Conservation (phyloP, 2,888 invertebrate species). For the Hoplodrina blanda region DNA sequence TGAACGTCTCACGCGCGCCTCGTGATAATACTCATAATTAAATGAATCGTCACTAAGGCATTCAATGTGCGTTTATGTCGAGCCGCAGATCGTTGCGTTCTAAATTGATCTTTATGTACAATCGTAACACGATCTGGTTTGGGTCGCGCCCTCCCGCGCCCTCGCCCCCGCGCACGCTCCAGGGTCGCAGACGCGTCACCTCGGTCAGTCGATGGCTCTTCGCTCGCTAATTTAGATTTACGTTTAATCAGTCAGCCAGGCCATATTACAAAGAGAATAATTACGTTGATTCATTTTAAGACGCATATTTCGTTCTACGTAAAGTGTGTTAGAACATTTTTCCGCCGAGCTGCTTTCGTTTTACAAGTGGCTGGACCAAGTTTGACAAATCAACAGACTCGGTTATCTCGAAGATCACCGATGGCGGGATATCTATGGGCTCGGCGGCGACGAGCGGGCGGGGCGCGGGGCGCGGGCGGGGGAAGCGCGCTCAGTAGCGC, state of each 20-base stretch:
- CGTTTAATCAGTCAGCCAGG: slow-evolving; percentile 47
- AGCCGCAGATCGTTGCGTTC: slow-evolving; percentile 44
- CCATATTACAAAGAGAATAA: slow-evolving; percentile 16
- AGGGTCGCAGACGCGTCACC: background rate
- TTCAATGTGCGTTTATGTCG: slow-evolving; percentile 66
- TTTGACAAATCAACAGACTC: background rate
- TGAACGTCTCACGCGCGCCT: slow-evolving; percentile 47
- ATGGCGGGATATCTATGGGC: too few species aligned
- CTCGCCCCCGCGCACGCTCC: background rate
- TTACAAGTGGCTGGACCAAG: too few species aligned
- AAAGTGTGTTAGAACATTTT: background rate
- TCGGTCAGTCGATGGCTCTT: slow-evolving; percentile 42
- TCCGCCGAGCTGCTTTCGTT: background rate
- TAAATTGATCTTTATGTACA: slow-evolving; percentile 63
- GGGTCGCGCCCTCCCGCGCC: slow-evolving; percentile 1
- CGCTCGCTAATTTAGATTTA: slow-evolving; percentile 34
- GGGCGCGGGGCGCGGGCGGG: too few species aligned
- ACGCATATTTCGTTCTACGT: background rate
- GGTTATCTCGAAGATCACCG: too few species aligned
- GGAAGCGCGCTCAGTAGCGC: background rate
- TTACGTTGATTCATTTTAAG: slow-evolving; percentile 10
- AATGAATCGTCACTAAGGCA: slow-evolving; percentile 66
- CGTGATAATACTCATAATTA: slow-evolving; percentile 35
- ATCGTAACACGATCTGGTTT: slow-evolving; percentile 39
- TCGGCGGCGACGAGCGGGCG: background rate